Evolutionary conservation across 2,113 vertebrate genomes (phyloP).

Genomic region (Dissostichus mawsoni): DNA sequence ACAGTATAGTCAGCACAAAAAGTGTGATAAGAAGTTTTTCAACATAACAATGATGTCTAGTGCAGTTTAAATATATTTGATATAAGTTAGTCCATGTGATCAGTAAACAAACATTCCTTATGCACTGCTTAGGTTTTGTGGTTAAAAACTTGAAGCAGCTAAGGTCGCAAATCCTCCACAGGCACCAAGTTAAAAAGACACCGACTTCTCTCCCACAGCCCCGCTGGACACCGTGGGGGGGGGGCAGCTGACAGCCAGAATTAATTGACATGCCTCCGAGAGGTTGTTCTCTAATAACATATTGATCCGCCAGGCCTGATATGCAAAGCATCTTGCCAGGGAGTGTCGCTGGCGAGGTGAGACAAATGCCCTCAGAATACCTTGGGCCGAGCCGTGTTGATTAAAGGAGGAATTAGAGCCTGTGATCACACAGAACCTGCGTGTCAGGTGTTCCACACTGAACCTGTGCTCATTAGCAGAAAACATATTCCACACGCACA

Average conservation of each 20-base stretch:
- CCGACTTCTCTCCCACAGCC: slow-evolving; percentile 55
- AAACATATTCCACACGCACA: slow-evolving; percentile 42
- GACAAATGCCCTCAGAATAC: slow-evolving; percentile 84
- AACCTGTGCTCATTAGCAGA: slow-evolving; percentile 64
- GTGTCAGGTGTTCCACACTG: slow-evolving; percentile 57
- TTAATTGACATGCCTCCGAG: slow-evolving; percentile 90
- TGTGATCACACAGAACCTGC: slow-evolving; percentile 64
- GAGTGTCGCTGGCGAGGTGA: slow-evolving; percentile 79
- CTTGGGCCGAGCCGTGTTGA: slow-evolving; percentile 78
- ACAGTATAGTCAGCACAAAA: not conserved
- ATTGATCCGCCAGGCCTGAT: slow-evolving; percentile 91
- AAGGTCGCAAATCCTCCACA: slow-evolving; percentile 59
- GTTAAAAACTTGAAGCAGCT: slow-evolving; percentile 41
- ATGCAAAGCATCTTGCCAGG: slow-evolving; percentile 90
- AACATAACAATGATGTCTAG: not conserved
- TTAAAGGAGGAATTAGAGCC: slow-evolving; percentile 77
- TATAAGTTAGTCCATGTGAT: not conserved
- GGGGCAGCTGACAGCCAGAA: slow-evolving; percentile 87
- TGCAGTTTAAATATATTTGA: not conserved
- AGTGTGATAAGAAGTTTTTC: not conserved
- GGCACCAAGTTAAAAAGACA: slow-evolving; percentile 68
- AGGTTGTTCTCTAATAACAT: slow-evolving; percentile 95
- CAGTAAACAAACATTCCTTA: not conserved
- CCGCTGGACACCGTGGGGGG: slow-evolving; percentile 66
- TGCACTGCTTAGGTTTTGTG: slow-evolving; percentile 1